Evolutionary conservation across 2,797 vertebrate species (phyloP), one percentile per base, ranked within the genome.

Genomic region (Gymnoscopelus microlampas): DNA sequence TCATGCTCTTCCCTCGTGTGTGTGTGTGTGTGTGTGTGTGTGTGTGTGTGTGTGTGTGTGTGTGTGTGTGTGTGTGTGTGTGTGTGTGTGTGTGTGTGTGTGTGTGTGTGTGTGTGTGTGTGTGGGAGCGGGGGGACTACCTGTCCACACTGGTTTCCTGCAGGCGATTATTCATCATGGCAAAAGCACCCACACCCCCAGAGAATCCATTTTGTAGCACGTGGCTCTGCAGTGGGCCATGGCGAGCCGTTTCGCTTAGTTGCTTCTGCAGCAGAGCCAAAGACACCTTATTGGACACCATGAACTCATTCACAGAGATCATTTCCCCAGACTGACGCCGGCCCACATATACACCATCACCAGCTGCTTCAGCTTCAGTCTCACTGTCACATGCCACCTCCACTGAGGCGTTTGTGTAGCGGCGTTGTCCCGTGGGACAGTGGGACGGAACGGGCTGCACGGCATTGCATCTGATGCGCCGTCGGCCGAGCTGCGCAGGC

Each of bases 121-220:
- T 53, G 26, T 29, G 19, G 10, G 5, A 4, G 32, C 0, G 5
- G 32, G 32, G 5, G 32, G 32, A 85, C 88, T 94, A 95, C 81
- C 93, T 92, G 61, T 94, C 94, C 24, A 90, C 90, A 61, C 93
- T 95, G 59, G 94, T 95, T 82, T 95, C 94, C 80, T 94, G 94
- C 35, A 95, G 87, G 26, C 94, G 91, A 66, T 95, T 95, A 81
- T 94, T 95, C 94, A 95, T 95, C 35, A 95, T 91, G 32, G 91
- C 94, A 55, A 95, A 83, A 15, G 94, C 94, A 0, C 94, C 94
- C 11, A 95, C 92, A 0, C 94, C 94, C 0, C 87, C 92, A 2
- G 93, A 93, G 82, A 95, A 94, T 55, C 93, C 93, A 3, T 94
- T 94, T 48, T 92, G 92, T 47, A 92, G 93, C 5, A 74, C 55